A percentile compares a stretch with the other conserved stretches of the same genome.
Evolutionary conservation across 53 echinoderm and acorn worm genomes (phyloP).

Genomic region (Paelopatides confundens): DNA sequence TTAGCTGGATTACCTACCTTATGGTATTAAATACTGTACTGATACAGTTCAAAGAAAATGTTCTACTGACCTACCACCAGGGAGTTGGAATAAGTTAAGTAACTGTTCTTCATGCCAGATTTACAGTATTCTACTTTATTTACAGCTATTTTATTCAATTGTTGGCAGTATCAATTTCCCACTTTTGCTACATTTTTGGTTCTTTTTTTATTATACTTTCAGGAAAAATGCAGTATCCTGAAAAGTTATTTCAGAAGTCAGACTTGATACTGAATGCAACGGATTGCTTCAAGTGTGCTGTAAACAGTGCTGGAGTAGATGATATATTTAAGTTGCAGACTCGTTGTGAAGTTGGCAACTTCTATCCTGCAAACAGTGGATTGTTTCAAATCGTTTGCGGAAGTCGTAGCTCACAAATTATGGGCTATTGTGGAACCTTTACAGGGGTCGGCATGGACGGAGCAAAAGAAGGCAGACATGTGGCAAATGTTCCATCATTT

Average conservation of each 20-base stretch:
- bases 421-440: constrained; percentile 12
- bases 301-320: too few species aligned
- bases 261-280: background rate
- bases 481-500: background rate
- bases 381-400: background rate
- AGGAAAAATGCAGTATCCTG: background rate
- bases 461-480: background rate
- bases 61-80: too few species aligned
- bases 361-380: background rate
- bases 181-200: too few species aligned
- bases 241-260: background rate
- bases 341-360: background rate
- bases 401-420: background rate
- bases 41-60: too few species aligned
- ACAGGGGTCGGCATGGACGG: background rate
- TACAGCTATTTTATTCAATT: too few species aligned
- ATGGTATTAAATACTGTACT: too few species aligned
- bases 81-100: too few species aligned
- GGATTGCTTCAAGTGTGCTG: background rate
- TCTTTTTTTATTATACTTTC: background rate
- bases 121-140: too few species aligned
- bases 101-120: too few species aligned
- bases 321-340: too few species aligned
- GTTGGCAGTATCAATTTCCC: too few species aligned
- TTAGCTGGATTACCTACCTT: too few species aligned